phyloP scores from a whole-genome alignment of 23 tunicate genomes.

The Botrylloides violaceus region DNA sequence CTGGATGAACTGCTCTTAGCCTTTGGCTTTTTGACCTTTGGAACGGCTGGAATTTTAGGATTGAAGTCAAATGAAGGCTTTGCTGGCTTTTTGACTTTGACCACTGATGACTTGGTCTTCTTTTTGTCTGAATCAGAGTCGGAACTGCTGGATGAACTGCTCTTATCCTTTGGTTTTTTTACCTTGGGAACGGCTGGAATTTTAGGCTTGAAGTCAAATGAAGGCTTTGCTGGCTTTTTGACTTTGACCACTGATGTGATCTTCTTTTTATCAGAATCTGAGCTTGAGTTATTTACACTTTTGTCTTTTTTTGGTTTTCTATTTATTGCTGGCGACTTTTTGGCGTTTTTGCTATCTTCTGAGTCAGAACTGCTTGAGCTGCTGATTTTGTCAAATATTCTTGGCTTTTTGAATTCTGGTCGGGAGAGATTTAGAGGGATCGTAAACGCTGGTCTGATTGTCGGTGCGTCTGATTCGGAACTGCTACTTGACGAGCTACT shows the following conservation, averaged over 20 bases:
- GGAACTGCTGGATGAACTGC: constrained; percentile 10
- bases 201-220: no score
- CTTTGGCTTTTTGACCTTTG: not conserved
- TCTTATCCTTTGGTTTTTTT: not conserved
- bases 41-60: not conserved
- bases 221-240: not conserved
- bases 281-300: not conserved
- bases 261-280: not conserved
- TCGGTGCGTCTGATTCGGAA: not conserved
- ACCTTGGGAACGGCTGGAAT: not conserved
- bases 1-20: not conserved
- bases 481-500: no score
- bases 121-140: constrained; percentile 6
- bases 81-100: not conserved
- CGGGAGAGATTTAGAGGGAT: not conserved
- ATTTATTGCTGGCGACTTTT: not conserved
- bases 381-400: not conserved
- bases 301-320: not conserved
- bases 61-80: not conserved
- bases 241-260: not conserved
- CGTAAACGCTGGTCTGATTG: not conserved
- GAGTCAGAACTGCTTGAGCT: not conserved
- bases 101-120: not conserved
- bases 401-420: not conserved
- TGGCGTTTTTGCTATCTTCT: not conserved